These are phyloP conservation scores for Akabosia matsudoensis DNA, from an alignment of 1,140 invertebrate genomes.

Conservation along the genomic window DNA sequence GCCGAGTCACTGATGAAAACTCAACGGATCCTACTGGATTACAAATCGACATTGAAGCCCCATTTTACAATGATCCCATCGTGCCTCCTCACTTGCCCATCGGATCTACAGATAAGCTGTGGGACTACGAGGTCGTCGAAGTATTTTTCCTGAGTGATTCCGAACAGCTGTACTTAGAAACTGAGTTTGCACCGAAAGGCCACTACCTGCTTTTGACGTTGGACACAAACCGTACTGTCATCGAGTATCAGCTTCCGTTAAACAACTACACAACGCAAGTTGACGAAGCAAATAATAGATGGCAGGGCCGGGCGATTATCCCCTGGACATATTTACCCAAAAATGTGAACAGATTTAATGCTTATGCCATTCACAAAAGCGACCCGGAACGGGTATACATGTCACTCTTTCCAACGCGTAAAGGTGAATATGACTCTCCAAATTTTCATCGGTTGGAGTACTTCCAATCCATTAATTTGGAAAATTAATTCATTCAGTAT, in stretches of 20 bases:
- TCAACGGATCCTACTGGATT: background rate
- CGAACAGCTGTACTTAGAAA: conserved; percentile 55
- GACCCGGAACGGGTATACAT: conserved; percentile 54
- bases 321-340: conserved; percentile 53
- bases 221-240: conserved; percentile 51
- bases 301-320: conserved; percentile 53
- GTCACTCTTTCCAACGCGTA: conserved; percentile 55
- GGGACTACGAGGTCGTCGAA: conserved; percentile 48
- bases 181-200: conserved; percentile 54
- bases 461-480: conserved; percentile 29
- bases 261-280: conserved; percentile 1
- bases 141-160: conserved; percentile 49
- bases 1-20: background rate
- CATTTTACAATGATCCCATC: conserved; percentile 39
- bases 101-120: conserved; percentile 30
- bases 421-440: conserved; percentile 51
- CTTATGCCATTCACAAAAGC: conserved; percentile 59
- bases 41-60: conserved; percentile 32
- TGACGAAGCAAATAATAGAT: conserved; percentile 41
- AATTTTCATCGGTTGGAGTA: conserved; percentile 52
- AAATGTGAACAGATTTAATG: conserved; percentile 57
- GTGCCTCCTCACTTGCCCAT: conserved; percentile 18
- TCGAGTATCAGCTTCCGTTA: conserved; percentile 41
- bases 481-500: background rate
- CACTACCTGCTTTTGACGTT: conserved; percentile 55